Base-by-base conservation (phyloP, 2,888 invertebrate species). In the Matsumyia berberina region DNA sequence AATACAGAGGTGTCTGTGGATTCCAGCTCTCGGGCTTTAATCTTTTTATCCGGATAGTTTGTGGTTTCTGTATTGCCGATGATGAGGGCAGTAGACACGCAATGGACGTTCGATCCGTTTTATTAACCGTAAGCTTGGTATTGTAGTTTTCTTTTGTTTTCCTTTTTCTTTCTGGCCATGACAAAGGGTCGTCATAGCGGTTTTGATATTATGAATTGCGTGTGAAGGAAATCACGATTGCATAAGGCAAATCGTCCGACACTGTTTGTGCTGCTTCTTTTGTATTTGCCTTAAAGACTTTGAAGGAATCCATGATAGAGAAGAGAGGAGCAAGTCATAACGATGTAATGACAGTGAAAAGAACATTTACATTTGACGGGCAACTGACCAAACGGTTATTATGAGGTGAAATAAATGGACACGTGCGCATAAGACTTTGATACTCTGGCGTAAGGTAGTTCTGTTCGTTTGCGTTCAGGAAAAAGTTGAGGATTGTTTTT, bases 111-210 rank as follows among this genome's bases (percentile, higher is more conserved):
- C 44, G 57, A 46, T 62, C 74, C 62, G 74, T 69, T 80, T 79
- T 79, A 79, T 79, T 79, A 79, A 79, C 79, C 42, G 76, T 49
- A 62, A 69, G 35, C 24, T 35, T n/a, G n/a, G n/a, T n/a, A n/a
- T n/a, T 39, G 33, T 39, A 57, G n/a, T 29, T 33, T 46, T 46
- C n/a, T 57, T 67, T 51, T 44, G 49, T 19, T 12, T 11, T 15
- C 31, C 29, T 9, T 12, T 6, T 29, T 29, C n/a, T 29, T 24
- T 29, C 49, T 39, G 64, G n/a, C 24, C 31, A 42, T 49, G 62
- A 49, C 37, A 57, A 76, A 57, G 53, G 74, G 66, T 80, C 79
- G 44, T 53, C 64, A 55, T 39, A 80, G 66, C 80, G 62, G 74
- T 81, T 58, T 69, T 64, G 77, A 64, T 76, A n/a, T n/a, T n/a